These are phyloP conservation scores for Sparidentex hasta DNA, from an alignment of 2,797 vertebrate genomes.

Conservation along the genomic window DNA sequence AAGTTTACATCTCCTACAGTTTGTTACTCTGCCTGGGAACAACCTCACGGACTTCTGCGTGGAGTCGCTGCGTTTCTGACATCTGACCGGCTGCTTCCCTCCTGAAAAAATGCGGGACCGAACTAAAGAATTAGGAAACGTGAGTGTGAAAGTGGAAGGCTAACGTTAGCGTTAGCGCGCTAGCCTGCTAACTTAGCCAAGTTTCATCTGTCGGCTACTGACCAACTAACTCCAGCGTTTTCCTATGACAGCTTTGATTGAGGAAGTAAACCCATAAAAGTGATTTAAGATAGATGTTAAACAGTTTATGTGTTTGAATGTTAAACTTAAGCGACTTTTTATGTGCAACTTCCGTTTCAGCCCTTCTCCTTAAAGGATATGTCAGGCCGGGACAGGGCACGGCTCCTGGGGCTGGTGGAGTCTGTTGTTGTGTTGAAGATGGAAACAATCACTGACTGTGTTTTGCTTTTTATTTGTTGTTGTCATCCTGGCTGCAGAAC, in stretches of 20 bases:
- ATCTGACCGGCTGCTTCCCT: background rate
- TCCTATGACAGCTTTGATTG: fast-evolving
- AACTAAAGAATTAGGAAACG: slow-evolving; percentile 86
- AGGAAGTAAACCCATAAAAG: fast-evolving
- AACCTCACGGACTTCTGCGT: background rate
- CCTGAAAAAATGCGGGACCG: slow-evolving; percentile 84
- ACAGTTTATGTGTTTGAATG: fast-evolving
- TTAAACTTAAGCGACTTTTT: background rate
- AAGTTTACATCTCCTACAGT: slow-evolving; percentile 17
- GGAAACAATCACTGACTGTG: background rate
- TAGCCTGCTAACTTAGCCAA: slow-evolving; percentile 57
- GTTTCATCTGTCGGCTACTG: background rate
- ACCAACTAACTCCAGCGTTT: fast-evolving
- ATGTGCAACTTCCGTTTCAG: slow-evolving; percentile 60
- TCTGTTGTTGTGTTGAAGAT: background rate
- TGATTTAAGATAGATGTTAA: fast-evolving
- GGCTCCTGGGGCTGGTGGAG: slow-evolving; percentile 5
- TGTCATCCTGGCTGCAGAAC: slow-evolving; percentile 51
- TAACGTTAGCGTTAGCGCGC: slow-evolving; percentile 56
- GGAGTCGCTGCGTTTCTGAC: background rate
- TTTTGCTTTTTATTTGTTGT: background rate
- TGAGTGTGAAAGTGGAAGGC: slow-evolving; percentile 73
- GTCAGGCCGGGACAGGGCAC: slow-evolving; percentile 59
- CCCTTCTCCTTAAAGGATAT: slow-evolving; percentile 9
- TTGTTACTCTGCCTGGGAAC: background rate